Conservation (phyloP, 2,113 vertebrate genomes). For the Prionailurus viverrinus region DNA sequence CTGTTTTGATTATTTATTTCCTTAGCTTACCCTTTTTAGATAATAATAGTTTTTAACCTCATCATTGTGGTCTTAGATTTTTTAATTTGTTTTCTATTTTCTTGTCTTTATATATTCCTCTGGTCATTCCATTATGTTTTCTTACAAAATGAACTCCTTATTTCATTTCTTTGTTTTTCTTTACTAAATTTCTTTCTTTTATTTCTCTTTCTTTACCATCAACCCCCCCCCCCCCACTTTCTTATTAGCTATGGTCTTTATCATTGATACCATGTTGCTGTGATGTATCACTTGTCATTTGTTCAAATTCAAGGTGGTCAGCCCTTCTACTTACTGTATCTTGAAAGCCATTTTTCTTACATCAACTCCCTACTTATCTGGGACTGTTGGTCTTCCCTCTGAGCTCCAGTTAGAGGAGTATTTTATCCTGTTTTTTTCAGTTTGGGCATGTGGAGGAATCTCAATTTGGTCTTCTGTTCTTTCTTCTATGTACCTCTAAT, state of each 20-base stretch:
- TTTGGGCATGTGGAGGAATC: neutral
- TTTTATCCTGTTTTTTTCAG: neutral
- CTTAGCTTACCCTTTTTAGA: neutral
- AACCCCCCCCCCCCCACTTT: neutral
- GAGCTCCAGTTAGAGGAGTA: accelerated
- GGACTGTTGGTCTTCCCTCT: neutral
- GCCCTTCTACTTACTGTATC: neutral
- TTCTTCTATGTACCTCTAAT: neutral
- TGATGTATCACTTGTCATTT: neutral
- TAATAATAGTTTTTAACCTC: neutral
- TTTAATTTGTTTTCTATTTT: neutral
- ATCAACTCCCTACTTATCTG: neutral
- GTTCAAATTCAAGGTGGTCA: neutral
- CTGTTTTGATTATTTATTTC: constrained; percentile 20
- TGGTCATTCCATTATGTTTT: neutral
- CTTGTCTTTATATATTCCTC: neutral
- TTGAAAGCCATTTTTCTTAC: neutral
- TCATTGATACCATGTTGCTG: accelerated
- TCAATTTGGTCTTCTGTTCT: neutral
- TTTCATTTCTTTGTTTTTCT: neutral
- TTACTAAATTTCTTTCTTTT: neutral
- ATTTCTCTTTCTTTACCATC: neutral
- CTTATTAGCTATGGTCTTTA: neutral
- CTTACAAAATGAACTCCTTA: neutral
- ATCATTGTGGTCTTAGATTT: neutral